A percentile compares a stretch with the other conserved stretches of the same genome.
Evolutionary conservation across 1,140 invertebrate genomes (phyloP).

Genomic region (Dreissena rostriformis): DNA sequence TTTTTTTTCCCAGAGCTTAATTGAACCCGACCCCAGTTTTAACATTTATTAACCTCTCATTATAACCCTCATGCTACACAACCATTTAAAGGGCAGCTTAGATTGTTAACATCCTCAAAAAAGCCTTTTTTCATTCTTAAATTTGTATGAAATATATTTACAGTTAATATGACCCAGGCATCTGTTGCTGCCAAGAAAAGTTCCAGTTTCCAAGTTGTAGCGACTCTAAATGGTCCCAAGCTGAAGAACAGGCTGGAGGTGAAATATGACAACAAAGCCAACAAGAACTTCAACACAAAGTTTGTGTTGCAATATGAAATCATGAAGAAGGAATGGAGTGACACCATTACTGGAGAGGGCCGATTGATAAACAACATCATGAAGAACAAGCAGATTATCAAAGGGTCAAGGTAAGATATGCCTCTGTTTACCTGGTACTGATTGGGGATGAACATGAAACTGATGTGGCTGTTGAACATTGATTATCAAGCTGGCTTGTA

Average conservation of each 20-base stretch:
- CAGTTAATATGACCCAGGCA: slow-evolving; percentile 57
- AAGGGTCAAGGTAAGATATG: slow-evolving; percentile 63
- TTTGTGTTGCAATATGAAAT: slow-evolving; percentile 67
- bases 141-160: slow-evolving; percentile 11
- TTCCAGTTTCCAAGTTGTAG: slow-evolving; percentile 46
- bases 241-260: slow-evolving; percentile 53
- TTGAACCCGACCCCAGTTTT: no score
- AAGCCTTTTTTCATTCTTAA: no score
- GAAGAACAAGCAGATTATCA: slow-evolving; percentile 61
- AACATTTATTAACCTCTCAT: no score
- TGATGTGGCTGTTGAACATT: no score
- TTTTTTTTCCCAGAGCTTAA: no score
- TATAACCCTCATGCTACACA: no score
- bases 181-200: slow-evolving; percentile 49
- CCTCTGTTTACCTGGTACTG: no score
- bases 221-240: slow-evolving; percentile 60
- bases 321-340: slow-evolving; percentile 51
- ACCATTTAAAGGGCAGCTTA: no score
- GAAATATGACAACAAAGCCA: slow-evolving; percentile 51
- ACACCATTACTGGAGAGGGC: slow-evolving; percentile 60
- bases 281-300: slow-evolving; percentile 46
- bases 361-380: slow-evolving; percentile 64
- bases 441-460: no score
- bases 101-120: no score
- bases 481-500: no score